A percentile compares a stretch with the other conserved stretches of the same genome.
phyloP scores from a whole-genome alignment of 2,797 vertebrate genomes.

The Danio tinwini region DNA sequence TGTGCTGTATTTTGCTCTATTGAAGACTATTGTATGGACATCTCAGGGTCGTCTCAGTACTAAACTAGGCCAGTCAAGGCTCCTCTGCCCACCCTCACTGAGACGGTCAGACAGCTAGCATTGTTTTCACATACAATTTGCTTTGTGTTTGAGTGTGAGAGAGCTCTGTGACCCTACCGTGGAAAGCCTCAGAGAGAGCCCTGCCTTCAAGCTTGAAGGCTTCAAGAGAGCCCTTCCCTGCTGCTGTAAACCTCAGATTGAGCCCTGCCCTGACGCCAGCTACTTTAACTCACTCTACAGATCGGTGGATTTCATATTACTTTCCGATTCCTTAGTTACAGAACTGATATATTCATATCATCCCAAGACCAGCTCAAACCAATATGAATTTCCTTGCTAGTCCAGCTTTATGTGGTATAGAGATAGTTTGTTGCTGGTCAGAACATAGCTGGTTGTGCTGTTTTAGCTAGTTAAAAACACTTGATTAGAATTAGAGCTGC shows the following conservation, averaged over 20 bases:
- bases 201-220: constrained; percentile 13
- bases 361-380: not conserved
- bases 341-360: not conserved
- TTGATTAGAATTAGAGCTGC: no score
- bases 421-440: not conserved
- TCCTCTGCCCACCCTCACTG: constrained; percentile 73
- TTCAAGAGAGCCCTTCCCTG: constrained; percentile 35
- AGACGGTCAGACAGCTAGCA: constrained; percentile 71
- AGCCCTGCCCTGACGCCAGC: constrained; percentile 25
- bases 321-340: not conserved
- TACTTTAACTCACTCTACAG: not conserved
- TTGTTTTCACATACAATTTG: constrained; percentile 79
- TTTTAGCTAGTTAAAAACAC: not conserved
- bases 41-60: constrained; percentile 68
- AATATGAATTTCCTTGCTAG: not conserved
- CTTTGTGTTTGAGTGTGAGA: constrained; percentile 76
- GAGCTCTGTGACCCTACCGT: constrained; percentile 40
- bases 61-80: constrained; percentile 67
- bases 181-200: constrained; percentile 44
- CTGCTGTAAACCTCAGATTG: constrained; percentile 1
- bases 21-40: constrained; percentile 64
- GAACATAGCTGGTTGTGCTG: not conserved
- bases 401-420: not conserved
- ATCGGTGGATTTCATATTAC: not conserved
- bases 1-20: constrained; percentile 32